Conservation (phyloP, 2,113 vertebrate species). For the Onychostruthus taczanowskii region DNA sequence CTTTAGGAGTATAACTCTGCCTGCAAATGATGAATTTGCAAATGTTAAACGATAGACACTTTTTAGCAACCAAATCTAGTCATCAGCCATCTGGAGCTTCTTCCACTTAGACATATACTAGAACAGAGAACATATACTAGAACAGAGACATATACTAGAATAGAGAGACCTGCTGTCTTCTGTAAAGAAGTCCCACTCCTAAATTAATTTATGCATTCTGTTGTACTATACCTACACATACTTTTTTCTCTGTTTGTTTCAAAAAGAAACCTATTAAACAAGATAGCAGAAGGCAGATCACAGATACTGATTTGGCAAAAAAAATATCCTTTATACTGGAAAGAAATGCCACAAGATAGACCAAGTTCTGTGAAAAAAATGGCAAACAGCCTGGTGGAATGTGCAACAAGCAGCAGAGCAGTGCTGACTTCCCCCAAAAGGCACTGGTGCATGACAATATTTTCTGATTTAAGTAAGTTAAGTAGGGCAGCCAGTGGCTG, state of each 20-base stretch:
- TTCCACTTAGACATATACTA: neutral
- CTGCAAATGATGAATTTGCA: conserved; percentile 12
- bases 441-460: neutral
- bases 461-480: neutral
- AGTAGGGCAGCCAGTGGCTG: neutral
- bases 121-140: neutral
- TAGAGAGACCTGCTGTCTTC: neutral
- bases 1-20: neutral
- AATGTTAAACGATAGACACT: neutral
- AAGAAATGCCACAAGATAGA: neutral
- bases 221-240: neutral
- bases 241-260: neutral
- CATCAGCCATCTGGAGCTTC: conserved; percentile 23
- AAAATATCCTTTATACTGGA: neutral
- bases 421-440: neutral
- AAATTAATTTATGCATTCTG: neutral
- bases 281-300: neutral
- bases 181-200: neutral
- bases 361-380: neutral
- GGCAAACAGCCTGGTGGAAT: neutral
- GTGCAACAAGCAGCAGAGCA: neutral
- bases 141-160: neutral
- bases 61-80: conserved; percentile 42
- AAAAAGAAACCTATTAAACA: neutral
- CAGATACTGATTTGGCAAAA: neutral